These are phyloP conservation scores for Hirudinaria manillensis DNA, from an alignment of 2,888 invertebrate species.

Conservation along the genomic window DNA sequence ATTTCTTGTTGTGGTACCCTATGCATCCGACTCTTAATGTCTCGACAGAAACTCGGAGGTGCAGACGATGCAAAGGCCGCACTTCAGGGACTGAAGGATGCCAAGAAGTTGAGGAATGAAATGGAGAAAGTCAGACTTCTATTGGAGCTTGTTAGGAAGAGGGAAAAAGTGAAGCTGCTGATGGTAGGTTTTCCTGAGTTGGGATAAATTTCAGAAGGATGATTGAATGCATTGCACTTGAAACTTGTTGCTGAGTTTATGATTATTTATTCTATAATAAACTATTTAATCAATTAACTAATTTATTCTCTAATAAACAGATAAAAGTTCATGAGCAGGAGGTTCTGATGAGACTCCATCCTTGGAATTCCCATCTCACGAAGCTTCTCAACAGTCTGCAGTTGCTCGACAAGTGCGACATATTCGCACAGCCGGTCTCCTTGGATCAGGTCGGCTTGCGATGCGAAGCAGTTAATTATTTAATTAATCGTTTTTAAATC, in stretches of 20 bases:
- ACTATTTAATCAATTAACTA: not conserved
- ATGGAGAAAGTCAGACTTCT: constrained; percentile 83
- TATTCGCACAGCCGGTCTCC: constrained; percentile 89
- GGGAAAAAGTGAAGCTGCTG: constrained; percentile 88
- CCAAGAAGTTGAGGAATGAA: constrained; percentile 60
- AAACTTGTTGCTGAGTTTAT: not conserved
- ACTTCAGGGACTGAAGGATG: constrained; percentile 27
- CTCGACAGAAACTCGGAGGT: constrained; percentile 13
- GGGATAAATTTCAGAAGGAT: too few species aligned
- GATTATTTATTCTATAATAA: not conserved
- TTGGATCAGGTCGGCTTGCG: constrained; percentile 55
- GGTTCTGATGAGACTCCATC: constrained; percentile 70
- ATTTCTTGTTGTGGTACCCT: too few species aligned
- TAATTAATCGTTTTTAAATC: not conserved
- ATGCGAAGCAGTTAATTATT: not conserved
- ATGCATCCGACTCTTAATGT: too few species aligned
- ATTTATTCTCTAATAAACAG: constrained; percentile 38
- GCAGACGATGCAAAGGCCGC: not conserved
- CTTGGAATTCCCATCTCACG: constrained; percentile 71
- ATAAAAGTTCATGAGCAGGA: constrained; percentile 66
- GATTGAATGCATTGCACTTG: too few species aligned
- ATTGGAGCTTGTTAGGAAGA: constrained; percentile 86
- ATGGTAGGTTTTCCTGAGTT: constrained; percentile 8
- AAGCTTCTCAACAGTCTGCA: constrained; percentile 72
- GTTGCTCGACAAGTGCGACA: constrained; percentile 74